Evolutionary conservation across 92 coral and sea anemone species (phyloP).

Genomic region (Parazoanthus atlanticus): DNA sequence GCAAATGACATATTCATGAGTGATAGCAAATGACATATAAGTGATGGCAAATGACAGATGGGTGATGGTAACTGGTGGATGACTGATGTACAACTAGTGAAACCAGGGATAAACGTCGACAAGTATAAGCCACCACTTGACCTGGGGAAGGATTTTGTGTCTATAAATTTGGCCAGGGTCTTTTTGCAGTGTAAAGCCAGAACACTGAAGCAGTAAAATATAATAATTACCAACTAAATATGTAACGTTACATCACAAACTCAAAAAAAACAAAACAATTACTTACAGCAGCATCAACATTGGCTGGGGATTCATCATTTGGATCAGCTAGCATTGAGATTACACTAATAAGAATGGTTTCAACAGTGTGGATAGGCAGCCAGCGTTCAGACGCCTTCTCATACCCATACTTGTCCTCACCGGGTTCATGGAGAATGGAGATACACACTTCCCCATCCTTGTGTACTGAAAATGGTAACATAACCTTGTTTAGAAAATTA

Average conservation of each 20-base stretch:
- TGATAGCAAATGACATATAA: background rate
- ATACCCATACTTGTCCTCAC: slow-evolving; percentile 98
- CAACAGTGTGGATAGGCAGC: slow-evolving; percentile 95
- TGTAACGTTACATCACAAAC: background rate
- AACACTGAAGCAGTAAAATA: background rate
- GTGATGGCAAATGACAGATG: background rate
- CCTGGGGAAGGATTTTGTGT: no score
- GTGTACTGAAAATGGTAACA: slow-evolving; percentile 63
- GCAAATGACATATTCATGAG: background rate
- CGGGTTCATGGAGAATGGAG: slow-evolving; percentile 97
- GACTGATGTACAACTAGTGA: no score
- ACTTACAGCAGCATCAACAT: slow-evolving; percentile 99
- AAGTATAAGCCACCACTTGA: no score
- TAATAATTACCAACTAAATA: background rate
- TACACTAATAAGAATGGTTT: slow-evolving; percentile 91
- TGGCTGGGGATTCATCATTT: slow-evolving; percentile 99
- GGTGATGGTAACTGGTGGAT: background rate
- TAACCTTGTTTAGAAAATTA: background rate
- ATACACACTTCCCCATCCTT: slow-evolving; percentile 97
- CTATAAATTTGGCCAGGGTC: no score
- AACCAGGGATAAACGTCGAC: no score
- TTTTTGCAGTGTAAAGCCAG: no score
- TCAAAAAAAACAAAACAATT: background rate
- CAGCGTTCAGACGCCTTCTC: slow-evolving; percentile 93
- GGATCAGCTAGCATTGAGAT: slow-evolving; percentile 99